These are phyloP conservation scores for Manacus vitellinus DNA, from an alignment of 2,113 vertebrate genomes.

Conservation along the genomic window DNA sequence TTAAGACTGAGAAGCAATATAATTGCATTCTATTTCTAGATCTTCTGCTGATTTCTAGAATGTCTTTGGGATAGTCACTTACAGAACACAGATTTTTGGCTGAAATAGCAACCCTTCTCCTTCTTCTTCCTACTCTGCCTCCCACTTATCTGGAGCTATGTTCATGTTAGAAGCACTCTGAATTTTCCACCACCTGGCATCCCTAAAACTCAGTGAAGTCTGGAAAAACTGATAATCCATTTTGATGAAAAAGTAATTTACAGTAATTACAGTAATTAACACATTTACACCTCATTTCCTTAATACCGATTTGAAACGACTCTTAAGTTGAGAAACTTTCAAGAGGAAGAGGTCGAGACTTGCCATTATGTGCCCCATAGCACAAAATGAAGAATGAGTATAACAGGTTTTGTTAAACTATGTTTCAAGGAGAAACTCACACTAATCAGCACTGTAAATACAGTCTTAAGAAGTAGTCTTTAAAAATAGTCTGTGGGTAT, in stretches of 20 bases:
- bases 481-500: not conserved
- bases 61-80: not conserved
- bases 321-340: not conserved
- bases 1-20: not conserved
- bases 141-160: not conserved
- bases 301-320: not conserved
- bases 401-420: not conserved
- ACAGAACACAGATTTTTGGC: not conserved
- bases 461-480: not conserved
- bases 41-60: not conserved
- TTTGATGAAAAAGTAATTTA: not conserved
- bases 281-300: not conserved
- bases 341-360: not conserved
- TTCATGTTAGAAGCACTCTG: not conserved
- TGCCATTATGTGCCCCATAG: not conserved
- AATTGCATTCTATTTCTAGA: not conserved
- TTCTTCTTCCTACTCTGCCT: not conserved
- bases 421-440: not conserved
- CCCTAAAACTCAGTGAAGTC: not conserved
- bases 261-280: too few relatives aligned
- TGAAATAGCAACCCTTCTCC: not conserved
- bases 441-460: not conserved
- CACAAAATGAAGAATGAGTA: not conserved
- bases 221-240: not conserved
- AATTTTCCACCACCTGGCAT: not conserved